Evolutionary conservation across 2,797 vertebrate genomes (phyloP).

Genomic region (Myoxocephalus aenaeus): DNA sequence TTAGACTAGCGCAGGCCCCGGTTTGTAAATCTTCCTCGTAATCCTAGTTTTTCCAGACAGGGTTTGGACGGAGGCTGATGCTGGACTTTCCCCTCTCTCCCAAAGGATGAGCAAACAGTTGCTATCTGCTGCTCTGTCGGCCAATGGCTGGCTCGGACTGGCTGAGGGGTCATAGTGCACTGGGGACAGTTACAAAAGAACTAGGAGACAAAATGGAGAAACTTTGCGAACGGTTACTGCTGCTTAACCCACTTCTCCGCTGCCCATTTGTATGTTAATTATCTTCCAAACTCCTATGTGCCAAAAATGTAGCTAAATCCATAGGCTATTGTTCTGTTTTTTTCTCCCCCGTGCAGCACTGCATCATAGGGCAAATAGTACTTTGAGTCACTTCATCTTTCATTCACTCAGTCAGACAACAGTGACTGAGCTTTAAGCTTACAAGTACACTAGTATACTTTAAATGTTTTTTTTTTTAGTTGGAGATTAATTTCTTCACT

Average conservation of each 20-base stretch:
- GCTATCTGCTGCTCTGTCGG: slow-evolving; percentile 59
- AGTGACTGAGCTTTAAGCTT: background rate
- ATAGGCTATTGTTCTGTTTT: background rate
- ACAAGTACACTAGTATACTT: too few relatives aligned
- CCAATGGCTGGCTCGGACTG: slow-evolving; percentile 43
- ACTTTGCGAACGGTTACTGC: background rate
- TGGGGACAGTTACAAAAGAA: slow-evolving; percentile 12
- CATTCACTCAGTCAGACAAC: background rate
- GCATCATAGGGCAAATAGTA: background rate
- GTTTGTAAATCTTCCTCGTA: slow-evolving; percentile 8
- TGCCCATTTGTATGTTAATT: background rate
- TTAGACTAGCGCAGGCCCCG: slow-evolving; percentile 6
- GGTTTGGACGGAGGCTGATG: slow-evolving; percentile 11
- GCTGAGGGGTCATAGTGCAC: slow-evolving; percentile 53
- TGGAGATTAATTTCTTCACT: too few relatives aligned
- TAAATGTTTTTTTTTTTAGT: background rate
- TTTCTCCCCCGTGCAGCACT: background rate
- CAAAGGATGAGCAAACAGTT: slow-evolving; percentile 63
- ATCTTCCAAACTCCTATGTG: background rate
- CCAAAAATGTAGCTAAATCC: too few relatives aligned
- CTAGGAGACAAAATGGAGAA: background rate
- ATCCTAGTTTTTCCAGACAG: slow-evolving; percentile 27
- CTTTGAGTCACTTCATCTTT: background rate
- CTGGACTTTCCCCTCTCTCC: slow-evolving; percentile 61
- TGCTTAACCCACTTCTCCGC: background rate